Evolutionary conservation across 1,140 invertebrate species (phyloP), one percentile per base, ranked within the genome.

Genomic region (Kradibia gibbosae): DNA sequence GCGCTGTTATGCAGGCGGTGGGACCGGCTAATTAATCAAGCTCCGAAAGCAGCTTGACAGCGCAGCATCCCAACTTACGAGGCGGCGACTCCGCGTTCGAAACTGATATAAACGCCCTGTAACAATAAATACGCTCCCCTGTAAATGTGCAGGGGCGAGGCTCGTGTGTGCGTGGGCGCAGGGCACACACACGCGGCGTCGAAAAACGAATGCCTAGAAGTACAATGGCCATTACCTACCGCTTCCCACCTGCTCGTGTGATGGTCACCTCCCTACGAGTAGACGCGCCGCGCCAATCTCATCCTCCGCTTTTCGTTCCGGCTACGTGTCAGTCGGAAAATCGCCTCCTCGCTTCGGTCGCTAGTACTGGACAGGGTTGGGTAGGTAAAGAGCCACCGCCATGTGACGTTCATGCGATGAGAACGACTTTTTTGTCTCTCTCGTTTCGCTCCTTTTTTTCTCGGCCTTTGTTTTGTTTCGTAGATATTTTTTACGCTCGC

Each of bases 21-120:
- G 20, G 50, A 36, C 45, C 76, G 78, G 80, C 84, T 86, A 87
- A 87, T 87, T 87, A 87, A 86, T 87, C 86, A 86, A 85, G 80
- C 83, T 84, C 82, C 80, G 84, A 83, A 83, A 86, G 83, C 84
- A 84, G 84, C 82, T 84, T 84, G 84, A 85, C 85, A 85, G 85
- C 67, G 80, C 82, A 83, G 82, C 85, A 81, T 84, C 82, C 85
- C 80, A 82, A 87, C 85, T 85, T 85, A 84, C 81, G 83, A 84
- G 67, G 81, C 83, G 3, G 76, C 82, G 25, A 53, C 34, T 53
- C 28, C 34, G 17, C 65, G 73, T 75, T 22, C 76, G 82, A 78
- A 85, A 83, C 84, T 83, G 83, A 83, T 84, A 85, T 85, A 86
- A 87, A 86, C 83, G 84, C 75, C 71, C 81, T 42, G 65, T 83